phyloP scores from a whole-genome alignment of 2,113 vertebrate species.

The Lagopus muta region DNA sequence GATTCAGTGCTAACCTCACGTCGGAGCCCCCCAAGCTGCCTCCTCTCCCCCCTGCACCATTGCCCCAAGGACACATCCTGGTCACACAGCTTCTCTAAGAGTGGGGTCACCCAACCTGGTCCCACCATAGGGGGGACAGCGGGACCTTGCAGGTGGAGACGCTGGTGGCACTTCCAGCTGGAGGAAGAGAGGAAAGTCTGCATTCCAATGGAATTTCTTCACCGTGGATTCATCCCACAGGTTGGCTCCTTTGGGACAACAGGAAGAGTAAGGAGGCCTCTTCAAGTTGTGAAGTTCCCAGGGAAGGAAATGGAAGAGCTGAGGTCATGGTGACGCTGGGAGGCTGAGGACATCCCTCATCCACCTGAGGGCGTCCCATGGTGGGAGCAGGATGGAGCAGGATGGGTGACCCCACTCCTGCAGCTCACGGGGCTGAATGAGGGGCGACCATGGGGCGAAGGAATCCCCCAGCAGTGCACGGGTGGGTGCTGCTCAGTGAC shows the following conservation, averaged over 20 bases:
- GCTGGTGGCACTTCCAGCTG: background rate
- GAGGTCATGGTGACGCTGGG: background rate
- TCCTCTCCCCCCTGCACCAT: background rate
- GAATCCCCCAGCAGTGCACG: background rate
- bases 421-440: rapidly evolving
- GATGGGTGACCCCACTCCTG: no score
- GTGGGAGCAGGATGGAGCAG: no score
- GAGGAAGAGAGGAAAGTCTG: background rate
- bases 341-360: background rate
- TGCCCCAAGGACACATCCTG: rapidly evolving
- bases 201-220: rapidly evolving
- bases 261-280: rapidly evolving
- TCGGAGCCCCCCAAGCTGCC: background rate
- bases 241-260: background rate
- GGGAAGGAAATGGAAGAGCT: background rate
- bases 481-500: rapidly evolving
- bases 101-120: background rate
- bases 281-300: background rate
- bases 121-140: background rate
- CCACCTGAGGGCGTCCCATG: background rate
- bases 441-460: rapidly evolving
- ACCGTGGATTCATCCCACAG: rapidly evolving
- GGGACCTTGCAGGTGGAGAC: background rate
- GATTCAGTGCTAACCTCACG: constrained; percentile 74
- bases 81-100: rapidly evolving